phyloP scores from a whole-genome alignment of 2,113 vertebrate genomes.

The Copsychus sechellarum region DNA sequence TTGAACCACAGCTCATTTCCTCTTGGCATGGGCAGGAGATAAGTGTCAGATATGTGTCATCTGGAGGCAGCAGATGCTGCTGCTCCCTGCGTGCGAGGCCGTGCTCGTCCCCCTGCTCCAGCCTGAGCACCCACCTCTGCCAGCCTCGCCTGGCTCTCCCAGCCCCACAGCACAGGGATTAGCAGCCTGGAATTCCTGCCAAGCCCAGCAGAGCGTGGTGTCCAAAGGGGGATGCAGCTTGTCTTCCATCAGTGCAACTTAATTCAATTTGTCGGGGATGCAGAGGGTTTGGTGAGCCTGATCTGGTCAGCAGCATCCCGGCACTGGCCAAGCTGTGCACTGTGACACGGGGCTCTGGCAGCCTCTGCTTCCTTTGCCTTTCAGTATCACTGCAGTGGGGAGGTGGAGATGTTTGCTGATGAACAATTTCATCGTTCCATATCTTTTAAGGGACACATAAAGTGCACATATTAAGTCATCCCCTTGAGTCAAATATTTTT shows the following conservation, averaged over 20 bases:
- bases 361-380: neutral
- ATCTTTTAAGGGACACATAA: neutral
- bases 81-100: neutral
- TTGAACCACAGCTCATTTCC: slow-evolving; percentile 43
- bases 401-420: neutral
- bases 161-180: neutral
- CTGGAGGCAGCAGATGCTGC: neutral
- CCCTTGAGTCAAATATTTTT: slow-evolving; percentile 23
- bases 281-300: neutral
- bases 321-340: neutral
- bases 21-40: neutral
- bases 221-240: neutral
- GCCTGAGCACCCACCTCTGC: neutral
- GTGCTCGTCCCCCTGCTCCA: neutral
- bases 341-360: neutral
- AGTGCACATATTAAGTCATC: neutral
- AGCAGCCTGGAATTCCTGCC: neutral
- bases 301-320: fast-evolving
- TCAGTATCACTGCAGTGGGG: neutral
- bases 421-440: neutral
- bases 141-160: neutral
- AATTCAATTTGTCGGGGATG: neutral
- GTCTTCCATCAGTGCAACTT: neutral
- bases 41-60: neutral
- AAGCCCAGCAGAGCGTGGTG: neutral